Conservation (phyloP, 1,140 invertebrate genomes). For the Leptopilina boulardi region DNA sequence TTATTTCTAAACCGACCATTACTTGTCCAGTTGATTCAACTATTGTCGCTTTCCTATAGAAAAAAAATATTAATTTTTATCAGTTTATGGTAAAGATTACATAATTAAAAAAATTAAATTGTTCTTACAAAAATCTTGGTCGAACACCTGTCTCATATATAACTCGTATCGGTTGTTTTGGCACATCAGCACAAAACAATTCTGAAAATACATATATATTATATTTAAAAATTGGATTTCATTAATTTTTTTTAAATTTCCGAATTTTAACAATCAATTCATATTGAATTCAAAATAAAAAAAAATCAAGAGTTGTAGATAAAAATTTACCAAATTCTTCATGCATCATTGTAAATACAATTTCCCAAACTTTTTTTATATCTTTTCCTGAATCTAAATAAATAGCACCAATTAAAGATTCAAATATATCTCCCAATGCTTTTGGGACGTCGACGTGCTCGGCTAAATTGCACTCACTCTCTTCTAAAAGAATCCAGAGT, state of each 20-base stretch:
- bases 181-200: conserved; percentile 88
- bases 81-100: too few relatives aligned
- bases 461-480: conserved; percentile 80
- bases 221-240: too few relatives aligned
- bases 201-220: conserved; percentile 64
- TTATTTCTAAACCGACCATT: conserved; percentile 81
- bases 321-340: conserved; percentile 79
- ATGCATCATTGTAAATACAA: conserved; percentile 86
- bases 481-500: conserved; percentile 78
- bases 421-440: conserved; percentile 95
- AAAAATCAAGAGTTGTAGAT: not conserved
- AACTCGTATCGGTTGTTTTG: conserved; percentile 91
- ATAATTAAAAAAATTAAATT: too few relatives aligned
- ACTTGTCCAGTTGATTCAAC: conserved; percentile 70
- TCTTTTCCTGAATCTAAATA: conserved; percentile 91
- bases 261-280: conserved; percentile 1
- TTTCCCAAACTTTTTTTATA: conserved; percentile 88
- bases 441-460: conserved; percentile 94
- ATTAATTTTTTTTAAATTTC: too few relatives aligned
- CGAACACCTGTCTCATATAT: conserved; percentile 85
- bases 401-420: conserved; percentile 93
- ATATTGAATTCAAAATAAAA: not conserved
- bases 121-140: conserved; percentile 62
- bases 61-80: conserved; percentile 68
- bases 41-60: conserved; percentile 60